phyloP scores from a whole-genome alignment of 2,113 vertebrate genomes.

The Ranitomeya imitator region DNA sequence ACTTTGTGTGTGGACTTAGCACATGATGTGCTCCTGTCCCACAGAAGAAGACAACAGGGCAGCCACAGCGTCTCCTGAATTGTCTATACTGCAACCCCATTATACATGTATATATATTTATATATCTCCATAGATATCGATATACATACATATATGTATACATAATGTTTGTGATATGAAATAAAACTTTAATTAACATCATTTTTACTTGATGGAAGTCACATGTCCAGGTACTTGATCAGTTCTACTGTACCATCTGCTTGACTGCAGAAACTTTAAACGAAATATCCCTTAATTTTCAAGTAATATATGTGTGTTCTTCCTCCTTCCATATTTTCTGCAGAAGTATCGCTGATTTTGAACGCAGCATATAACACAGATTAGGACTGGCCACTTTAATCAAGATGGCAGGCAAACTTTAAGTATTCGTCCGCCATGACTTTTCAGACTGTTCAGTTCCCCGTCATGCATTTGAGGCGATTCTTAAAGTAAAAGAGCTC shows the following conservation, averaged over 20 bases:
- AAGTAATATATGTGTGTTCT: too few species aligned
- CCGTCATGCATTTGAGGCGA: constrained; percentile 84
- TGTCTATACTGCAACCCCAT: too few species aligned
- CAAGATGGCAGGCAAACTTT: not conserved
- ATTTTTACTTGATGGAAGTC: not conserved
- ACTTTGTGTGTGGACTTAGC: too few species aligned
- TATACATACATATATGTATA: not conserved
- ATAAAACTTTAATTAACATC: not conserved
- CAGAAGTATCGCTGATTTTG: not conserved
- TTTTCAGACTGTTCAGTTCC: constrained; percentile 69
- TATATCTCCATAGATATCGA: not conserved
- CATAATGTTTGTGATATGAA: not conserved
- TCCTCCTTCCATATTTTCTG: not conserved
- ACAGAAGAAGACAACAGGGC: too few species aligned
- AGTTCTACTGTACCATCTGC: not conserved
- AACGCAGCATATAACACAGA: not conserved
- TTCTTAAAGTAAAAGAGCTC: constrained; percentile 84
- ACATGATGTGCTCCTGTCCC: too few species aligned
- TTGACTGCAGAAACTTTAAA: not conserved
- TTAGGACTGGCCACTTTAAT: not conserved
- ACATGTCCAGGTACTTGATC: not conserved
- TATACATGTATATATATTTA: not conserved
- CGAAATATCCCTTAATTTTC: not conserved
- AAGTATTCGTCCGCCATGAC: not conserved
- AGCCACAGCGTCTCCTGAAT: too few species aligned